Evolutionary conservation across 2,113 vertebrate species (phyloP).

Genomic region (Hymenochirus boettgeri): DNA sequence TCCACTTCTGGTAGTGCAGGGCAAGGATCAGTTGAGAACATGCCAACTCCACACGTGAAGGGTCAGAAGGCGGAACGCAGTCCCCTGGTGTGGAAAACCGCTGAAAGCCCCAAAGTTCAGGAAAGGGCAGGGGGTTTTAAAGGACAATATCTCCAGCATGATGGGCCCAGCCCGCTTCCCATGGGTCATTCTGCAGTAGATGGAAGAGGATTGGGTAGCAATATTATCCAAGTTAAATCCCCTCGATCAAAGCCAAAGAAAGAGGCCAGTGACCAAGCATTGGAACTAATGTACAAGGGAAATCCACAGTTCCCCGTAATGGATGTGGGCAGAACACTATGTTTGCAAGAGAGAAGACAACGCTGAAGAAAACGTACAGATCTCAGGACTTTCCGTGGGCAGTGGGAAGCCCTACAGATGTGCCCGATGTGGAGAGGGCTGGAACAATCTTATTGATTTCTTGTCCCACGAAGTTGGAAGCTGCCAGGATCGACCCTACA

Average conservation of each 20-base stretch:
- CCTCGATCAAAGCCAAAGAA: background rate
- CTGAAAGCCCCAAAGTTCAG: background rate
- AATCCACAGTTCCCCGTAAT: background rate
- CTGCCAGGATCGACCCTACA: slow-evolving; percentile 57
- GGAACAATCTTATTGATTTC: slow-evolving; percentile 55
- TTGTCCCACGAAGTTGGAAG: slow-evolving; percentile 62
- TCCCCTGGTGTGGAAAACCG: background rate
- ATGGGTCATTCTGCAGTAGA: background rate
- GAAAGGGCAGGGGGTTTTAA: no score
- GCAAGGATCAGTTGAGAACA: background rate
- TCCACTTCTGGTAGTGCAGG: background rate
- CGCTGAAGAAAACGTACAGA: background rate
- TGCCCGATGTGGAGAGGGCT: slow-evolving; percentile 52
- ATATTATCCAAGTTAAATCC: background rate
- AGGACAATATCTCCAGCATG: background rate
- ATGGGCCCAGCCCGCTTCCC: background rate
- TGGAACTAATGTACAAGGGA: background rate
- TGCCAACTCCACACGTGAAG: background rate
- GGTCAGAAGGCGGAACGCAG: background rate
- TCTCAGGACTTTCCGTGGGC: background rate
- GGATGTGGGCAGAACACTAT: background rate
- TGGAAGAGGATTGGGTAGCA: background rate
- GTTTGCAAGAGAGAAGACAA: background rate
- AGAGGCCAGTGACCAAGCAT: background rate
- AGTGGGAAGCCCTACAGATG: slow-evolving; percentile 50